A percentile compares a stretch with the other conserved stretches of the same genome.
These are phyloP conservation scores for Sebastes itinus DNA, from an alignment of 2,797 vertebrate species.

Conservation along the genomic window DNA sequence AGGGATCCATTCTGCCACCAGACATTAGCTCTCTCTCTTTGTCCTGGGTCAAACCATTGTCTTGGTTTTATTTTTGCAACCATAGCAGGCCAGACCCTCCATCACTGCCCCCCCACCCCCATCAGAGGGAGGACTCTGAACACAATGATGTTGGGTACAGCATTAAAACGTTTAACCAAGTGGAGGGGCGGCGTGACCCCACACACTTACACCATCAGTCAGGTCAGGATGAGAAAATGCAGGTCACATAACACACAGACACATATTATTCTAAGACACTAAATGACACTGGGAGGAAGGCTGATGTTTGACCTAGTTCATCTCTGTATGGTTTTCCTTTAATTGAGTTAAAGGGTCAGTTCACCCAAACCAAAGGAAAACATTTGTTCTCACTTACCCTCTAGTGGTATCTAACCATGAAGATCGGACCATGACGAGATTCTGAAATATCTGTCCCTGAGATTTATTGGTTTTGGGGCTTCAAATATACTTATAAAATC, in stretches of 20 bases:
- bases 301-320: constrained; percentile 42
- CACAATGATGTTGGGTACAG: constrained; percentile 47
- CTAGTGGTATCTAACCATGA: neutral
- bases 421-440: neutral
- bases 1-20: constrained; percentile 40
- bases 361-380: constrained; percentile 31
- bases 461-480: neutral
- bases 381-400: neutral
- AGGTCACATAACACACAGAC: constrained; percentile 64
- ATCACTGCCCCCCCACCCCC: constrained; percentile 49
- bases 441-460: neutral
- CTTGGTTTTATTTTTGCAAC: constrained; percentile 38
- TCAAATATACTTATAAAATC: neutral
- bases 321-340: constrained; percentile 24
- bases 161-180: constrained; percentile 69
- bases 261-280: constrained; percentile 52
- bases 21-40: constrained; percentile 15
- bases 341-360: constrained; percentile 41
- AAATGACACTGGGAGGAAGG: constrained; percentile 41
- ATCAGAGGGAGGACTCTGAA: constrained; percentile 26
- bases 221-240: constrained; percentile 73
- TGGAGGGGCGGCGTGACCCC: constrained; percentile 35
- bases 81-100: constrained; percentile 27
- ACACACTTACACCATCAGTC: constrained; percentile 4
- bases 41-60: constrained; percentile 47